phyloP scores from a whole-genome alignment of 2,113 vertebrate species.

The Choloepus hoffmanni region DNA sequence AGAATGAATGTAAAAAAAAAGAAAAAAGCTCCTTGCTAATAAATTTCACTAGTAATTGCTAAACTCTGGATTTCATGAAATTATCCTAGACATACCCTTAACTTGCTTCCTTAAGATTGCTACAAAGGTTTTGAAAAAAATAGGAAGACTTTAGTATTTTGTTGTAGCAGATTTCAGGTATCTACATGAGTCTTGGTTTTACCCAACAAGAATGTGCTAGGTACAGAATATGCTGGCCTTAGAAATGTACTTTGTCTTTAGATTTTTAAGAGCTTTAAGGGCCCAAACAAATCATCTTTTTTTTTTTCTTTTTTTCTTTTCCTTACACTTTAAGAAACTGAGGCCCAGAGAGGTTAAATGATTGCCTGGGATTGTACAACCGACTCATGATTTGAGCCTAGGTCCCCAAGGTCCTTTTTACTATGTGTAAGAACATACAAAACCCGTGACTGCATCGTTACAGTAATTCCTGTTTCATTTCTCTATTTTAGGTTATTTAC shows the following conservation, averaged over 20 bases:
- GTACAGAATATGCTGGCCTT: neutral
- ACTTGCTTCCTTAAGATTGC: conserved; percentile 7
- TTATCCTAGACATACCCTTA: neutral
- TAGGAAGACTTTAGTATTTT: neutral
- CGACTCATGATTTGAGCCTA: neutral
- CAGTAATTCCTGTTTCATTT: neutral
- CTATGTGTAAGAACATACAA: neutral
- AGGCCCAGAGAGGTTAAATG: neutral
- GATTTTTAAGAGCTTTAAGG: conserved; percentile 15
- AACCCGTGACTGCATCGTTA: neutral
- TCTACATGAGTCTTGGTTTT: neutral
- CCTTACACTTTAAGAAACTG: neutral
- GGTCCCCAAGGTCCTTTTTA: neutral
- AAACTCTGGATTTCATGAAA: neutral
- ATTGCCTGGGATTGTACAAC: neutral
- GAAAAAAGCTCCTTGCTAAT: neutral
- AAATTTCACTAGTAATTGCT: neutral
- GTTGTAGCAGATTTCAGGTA: conserved; percentile 10
- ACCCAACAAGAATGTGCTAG: neutral
- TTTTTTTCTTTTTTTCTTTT: neutral
- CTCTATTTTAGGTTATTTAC: conserved; percentile 4
- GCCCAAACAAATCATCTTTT: neutral
- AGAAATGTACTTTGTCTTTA: neutral
- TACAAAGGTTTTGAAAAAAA: neutral
- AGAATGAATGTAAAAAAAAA: no score